Percentiles rank a stretch among this genome's conserved stretches.
phyloP scores from a whole-genome alignment of 2,888 invertebrate species.

The Platycheirus albimanus region DNA sequence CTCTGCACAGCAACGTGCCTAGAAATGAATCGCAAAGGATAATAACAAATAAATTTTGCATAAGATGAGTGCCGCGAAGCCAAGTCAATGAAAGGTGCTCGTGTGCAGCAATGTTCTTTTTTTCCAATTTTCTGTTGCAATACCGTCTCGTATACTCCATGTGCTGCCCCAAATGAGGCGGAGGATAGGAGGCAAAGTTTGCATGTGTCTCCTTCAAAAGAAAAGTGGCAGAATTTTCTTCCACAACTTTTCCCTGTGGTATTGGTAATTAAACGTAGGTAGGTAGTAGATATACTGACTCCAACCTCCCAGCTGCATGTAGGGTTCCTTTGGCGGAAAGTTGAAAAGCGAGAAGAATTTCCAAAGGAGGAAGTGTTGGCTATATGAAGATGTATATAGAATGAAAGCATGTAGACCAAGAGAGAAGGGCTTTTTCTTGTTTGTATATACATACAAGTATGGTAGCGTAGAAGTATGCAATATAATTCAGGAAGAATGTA shows the following conservation, averaged over 20 bases:
- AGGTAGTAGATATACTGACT: no score
- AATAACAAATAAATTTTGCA: constrained; percentile 72
- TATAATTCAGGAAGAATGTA: constrained; percentile 23
- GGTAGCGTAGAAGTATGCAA: constrained; percentile 2
- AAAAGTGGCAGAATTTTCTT: constrained; percentile 28
- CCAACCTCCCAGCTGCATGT: neutral
- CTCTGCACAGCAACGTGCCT: constrained; percentile 52
- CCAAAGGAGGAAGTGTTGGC: constrained; percentile 39
- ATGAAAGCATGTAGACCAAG: constrained; percentile 37
- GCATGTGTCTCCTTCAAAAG: constrained; percentile 18
- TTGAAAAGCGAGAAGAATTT: constrained; percentile 26
- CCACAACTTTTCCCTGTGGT: constrained; percentile 30
- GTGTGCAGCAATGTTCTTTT: constrained; percentile 68
- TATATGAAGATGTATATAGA: neutral
- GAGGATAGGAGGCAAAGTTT: constrained; percentile 9
- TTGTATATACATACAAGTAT: no score
- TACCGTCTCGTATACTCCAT: neutral
- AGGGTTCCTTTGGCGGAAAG: constrained; percentile 45
- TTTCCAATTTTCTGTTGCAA: neutral
- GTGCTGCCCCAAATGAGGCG: constrained; percentile 3
- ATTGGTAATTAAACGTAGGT: constrained; percentile 66
- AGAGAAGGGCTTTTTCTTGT: constrained; percentile 12
- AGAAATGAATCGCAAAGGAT: constrained; percentile 66
- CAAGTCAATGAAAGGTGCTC: constrained; percentile 52
- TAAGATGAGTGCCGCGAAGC: constrained; percentile 62